A percentile compares a stretch with the other conserved stretches of the same genome.
Evolutionary conservation across 2,113 vertebrate genomes (phyloP).

Genomic region (Oncorhynchus keta): DNA sequence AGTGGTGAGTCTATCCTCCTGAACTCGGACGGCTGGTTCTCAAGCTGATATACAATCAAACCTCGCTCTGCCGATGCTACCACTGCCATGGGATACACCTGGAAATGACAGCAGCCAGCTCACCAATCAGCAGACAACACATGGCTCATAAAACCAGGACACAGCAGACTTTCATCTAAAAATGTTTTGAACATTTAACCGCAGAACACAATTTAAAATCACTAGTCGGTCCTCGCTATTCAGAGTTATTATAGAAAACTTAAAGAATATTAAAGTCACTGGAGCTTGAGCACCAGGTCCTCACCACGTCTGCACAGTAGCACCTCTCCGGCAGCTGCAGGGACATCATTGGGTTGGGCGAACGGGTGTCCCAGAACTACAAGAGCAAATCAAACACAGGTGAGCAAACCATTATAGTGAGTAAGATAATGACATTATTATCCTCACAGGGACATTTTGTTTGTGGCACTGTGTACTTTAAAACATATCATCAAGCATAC

Average conservation of each 20-base stretch:
- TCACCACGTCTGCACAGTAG: conserved; percentile 96
- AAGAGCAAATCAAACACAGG: not conserved
- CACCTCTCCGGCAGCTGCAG: conserved; percentile 92
- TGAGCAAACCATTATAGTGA: too few species aligned
- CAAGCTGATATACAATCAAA: conserved; percentile 95
- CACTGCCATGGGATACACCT: conserved; percentile 93
- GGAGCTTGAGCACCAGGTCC: not conserved
- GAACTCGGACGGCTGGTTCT: conserved; percentile 97
- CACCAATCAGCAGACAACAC: not conserved
- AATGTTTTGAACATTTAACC: not conserved
- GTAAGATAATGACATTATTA: too few species aligned
- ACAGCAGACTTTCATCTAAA: not conserved
- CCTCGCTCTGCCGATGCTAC: conserved; percentile 95
- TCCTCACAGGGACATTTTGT: too few species aligned
- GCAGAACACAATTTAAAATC: not conserved
- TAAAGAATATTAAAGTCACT: too few species aligned
- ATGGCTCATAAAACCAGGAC: too few species aligned
- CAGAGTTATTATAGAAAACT: too few species aligned
- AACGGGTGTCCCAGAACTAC: conserved; percentile 96
- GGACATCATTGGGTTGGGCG: conserved; percentile 96
- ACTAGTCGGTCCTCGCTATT: too few species aligned
- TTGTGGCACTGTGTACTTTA: too few species aligned
- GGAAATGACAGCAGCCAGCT: not conserved
- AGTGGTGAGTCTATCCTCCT: conserved; percentile 96
- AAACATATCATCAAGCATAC: too few species aligned